Percentiles rank a stretch among this genome's conserved stretches.
Evolutionary conservation across 2,113 vertebrate genomes (phyloP).

Genomic region (Cariama cristata): DNA sequence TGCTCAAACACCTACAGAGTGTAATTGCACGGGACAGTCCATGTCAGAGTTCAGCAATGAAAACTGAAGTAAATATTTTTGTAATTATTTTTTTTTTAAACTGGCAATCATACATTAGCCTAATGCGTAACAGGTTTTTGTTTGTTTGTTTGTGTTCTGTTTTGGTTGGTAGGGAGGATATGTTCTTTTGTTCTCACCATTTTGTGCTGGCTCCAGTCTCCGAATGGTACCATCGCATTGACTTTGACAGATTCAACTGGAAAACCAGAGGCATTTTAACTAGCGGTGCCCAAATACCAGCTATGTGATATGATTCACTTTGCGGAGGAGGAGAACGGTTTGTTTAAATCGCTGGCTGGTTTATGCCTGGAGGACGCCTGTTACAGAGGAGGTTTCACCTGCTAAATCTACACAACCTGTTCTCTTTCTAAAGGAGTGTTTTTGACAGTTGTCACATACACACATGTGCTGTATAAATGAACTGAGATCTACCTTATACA

Average conservation of each 20-base stretch:
- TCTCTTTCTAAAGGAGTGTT: neutral
- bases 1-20: neutral
- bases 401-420: neutral
- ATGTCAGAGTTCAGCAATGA: constrained; percentile 46
- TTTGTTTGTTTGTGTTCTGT: constrained; percentile 55
- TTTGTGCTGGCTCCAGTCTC: neutral
- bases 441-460: neutral
- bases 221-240: neutral
- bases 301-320: constrained; percentile 26
- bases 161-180: constrained; percentile 53
- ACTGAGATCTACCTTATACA: neutral
- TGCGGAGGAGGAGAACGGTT: neutral
- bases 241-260: constrained; percentile 26
- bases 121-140: constrained; percentile 48
- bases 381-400: neutral
- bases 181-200: constrained; percentile 49
- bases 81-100: neutral
- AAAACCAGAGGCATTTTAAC: neutral
- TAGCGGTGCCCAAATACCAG: constrained; percentile 5
- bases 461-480: neutral
- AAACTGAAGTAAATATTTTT: neutral
- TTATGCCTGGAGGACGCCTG: neutral
- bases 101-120: neutral
- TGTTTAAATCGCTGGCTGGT: neutral
- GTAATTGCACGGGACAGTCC: constrained; percentile 36